Conservation (phyloP, 2,113 vertebrate species). For the Cisticola juncidis region DNA sequence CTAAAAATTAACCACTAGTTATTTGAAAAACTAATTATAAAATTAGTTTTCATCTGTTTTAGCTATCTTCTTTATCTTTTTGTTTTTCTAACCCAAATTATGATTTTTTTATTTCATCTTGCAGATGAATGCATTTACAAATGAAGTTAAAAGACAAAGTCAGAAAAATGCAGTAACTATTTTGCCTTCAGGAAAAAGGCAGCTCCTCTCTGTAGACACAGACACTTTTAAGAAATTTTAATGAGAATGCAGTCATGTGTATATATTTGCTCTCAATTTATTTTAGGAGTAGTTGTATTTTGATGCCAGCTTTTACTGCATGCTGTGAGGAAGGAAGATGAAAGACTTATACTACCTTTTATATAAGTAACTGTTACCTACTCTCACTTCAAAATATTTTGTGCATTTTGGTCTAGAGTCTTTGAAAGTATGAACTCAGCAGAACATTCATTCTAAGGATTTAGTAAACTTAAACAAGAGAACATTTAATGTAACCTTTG, state of each 20-base stretch:
- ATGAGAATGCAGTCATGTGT: background rate
- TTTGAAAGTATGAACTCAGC: background rate
- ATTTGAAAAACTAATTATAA: background rate
- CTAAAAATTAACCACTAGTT: background rate
- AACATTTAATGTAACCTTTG: background rate
- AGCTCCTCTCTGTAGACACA: background rate
- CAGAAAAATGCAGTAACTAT: background rate
- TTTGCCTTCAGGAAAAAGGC: background rate
- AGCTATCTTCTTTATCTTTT: fast-evolving
- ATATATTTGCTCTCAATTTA: background rate
- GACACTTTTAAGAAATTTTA: constrained; percentile 18
- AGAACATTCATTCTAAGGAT: background rate
- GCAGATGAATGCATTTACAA: background rate
- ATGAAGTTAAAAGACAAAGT: background rate
- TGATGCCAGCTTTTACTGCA: background rate
- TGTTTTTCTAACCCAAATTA: background rate
- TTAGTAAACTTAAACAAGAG: background rate
- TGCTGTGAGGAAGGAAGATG: constrained; percentile 8
- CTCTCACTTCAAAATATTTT: background rate
- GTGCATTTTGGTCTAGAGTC: background rate
- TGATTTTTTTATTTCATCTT: background rate
- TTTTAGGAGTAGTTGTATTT: background rate
- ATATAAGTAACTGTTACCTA: background rate
- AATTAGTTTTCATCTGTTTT: background rate
- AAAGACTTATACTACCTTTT: background rate